A percentile compares a stretch with the other conserved stretches of the same genome.
Conservation (phyloP, 2,888 invertebrate genomes). For the Ramazzottius varieornatus region DNA sequence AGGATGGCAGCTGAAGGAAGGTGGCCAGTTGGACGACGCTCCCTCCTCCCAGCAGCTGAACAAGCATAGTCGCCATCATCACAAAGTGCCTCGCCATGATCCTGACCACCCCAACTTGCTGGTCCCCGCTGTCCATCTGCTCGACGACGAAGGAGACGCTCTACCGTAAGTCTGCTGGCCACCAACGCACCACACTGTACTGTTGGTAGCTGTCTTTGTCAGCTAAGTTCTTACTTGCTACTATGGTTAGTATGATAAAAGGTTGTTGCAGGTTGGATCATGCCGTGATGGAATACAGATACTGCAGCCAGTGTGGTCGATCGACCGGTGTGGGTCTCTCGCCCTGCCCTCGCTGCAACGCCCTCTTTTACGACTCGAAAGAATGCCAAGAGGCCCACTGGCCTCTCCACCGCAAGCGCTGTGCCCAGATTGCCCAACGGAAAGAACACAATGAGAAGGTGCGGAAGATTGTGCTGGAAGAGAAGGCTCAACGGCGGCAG, state of each 20-base stretch:
- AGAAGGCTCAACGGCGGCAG: not conserved
- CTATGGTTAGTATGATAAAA: no score
- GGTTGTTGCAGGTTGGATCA: not conserved
- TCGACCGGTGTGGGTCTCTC: not conserved
- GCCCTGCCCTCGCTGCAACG: not conserved
- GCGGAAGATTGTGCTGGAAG: not conserved
- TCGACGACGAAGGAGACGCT: not conserved
- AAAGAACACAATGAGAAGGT: not conserved
- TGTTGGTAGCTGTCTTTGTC: no score
- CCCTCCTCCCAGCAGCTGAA: no score
- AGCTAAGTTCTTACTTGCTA: no score
- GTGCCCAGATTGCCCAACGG: not conserved
- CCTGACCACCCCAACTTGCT: not conserved
- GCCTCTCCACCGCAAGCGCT: not conserved
- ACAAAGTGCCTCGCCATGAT: not conserved
- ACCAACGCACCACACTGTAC: no score
- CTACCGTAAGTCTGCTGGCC: not conserved
- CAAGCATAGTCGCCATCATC: no score
- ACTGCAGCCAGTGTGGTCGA: not conserved
- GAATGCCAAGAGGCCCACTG: not conserved
- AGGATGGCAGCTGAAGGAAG: not conserved
- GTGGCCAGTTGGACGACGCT: no score
- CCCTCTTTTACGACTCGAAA: not conserved
- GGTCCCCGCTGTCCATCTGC: slow-evolving; percentile 1
- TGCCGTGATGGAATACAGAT: not conserved